Conservation (phyloP, 2,797 vertebrate species). For the Sebastes hubbsi region DNA sequence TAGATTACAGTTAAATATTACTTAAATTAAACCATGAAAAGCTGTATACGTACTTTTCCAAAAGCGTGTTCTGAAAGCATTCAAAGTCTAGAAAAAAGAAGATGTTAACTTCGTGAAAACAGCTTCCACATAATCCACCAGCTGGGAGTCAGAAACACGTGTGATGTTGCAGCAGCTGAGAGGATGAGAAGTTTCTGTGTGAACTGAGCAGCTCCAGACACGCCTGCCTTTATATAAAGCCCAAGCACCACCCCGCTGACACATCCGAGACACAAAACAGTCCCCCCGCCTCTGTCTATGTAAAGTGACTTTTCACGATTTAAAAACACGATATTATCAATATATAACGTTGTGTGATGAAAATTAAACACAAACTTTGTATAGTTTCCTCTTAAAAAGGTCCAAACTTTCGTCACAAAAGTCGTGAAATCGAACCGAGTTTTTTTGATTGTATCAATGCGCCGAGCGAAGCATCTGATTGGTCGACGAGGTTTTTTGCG, state of each 20-base stretch:
- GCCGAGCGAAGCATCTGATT: conserved; percentile 71
- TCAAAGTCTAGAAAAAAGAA: conserved; percentile 47
- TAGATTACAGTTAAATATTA: background rate
- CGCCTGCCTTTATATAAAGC: conserved; percentile 75
- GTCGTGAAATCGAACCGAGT: background rate
- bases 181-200: conserved; percentile 8
- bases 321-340: background rate
- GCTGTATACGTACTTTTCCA: conserved; percentile 8
- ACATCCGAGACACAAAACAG: conserved; percentile 46
- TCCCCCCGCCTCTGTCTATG: background rate
- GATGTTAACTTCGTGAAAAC: conserved; percentile 51
- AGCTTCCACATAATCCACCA: conserved; percentile 64
- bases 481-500: conserved; percentile 72
- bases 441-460: conserved; percentile 68
- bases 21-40: background rate
- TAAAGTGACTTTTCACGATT: rapidly evolving
- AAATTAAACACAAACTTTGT: background rate
- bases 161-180: background rate
- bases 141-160: background rate
- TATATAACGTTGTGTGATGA: rapidly evolving
- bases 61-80: conserved; percentile 43
- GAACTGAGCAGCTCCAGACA: conserved; percentile 13
- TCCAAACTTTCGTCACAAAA: background rate
- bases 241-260: conserved; percentile 64
- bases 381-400: background rate